Base-by-base conservation (phyloP, 1,140 invertebrate genomes). In the Nixonia krombeini region DNA sequence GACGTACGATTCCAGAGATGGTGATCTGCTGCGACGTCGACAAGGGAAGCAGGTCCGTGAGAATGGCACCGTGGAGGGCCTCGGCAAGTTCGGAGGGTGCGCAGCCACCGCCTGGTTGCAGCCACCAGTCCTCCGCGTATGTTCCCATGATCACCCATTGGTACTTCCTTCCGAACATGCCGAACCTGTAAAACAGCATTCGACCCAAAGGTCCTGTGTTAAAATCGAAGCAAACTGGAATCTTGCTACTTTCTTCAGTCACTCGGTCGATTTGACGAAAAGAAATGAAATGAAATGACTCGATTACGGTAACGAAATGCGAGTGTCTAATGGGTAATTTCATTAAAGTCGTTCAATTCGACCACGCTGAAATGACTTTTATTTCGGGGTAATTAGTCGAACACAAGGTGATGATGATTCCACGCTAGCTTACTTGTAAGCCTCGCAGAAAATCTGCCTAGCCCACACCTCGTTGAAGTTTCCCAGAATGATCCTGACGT, bases 391-490 rank as follows among this genome's bases (percentile, higher is more conserved):
- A n/a, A n/a, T n/a, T n/a, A n/a, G n/a, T n/a, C n/a, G n/a, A n/a
- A n/a, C n/a, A n/a, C n/a, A n/a, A n/a, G n/a, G n/a, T n/a, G n/a
- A n/a, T n/a, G n/a, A n/a, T n/a, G n/a, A 21, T 21, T 21, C 21
- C 6, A 21, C 21, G 21, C 6, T 3, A 21, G 21, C 21, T 78
- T 82, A 92, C 91, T 87, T 92, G 79, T 91, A 91, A 40, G 96
- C 96, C 80, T 96, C 93, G 82, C 97, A 99, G 79, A 99, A 98
- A 46, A 99, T 94, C 72, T 90, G 89, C 41, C 95, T 87, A 0
- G 97, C 97, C 93, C 96, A 97, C 21, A 91, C 90, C 80, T 98
- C 95, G 83, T 97, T 95, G 81, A 99, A 98, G 85, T 99, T 99
- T 4, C 96, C 96, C 53, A 98, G 85, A 70, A 99, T 97, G 35